Percentiles rank a stretch among this genome's conserved stretches.
These are phyloP conservation scores for Eretmochelys imbricata DNA, from an alignment of 2,113 vertebrate genomes.

Conservation along the genomic window DNA sequence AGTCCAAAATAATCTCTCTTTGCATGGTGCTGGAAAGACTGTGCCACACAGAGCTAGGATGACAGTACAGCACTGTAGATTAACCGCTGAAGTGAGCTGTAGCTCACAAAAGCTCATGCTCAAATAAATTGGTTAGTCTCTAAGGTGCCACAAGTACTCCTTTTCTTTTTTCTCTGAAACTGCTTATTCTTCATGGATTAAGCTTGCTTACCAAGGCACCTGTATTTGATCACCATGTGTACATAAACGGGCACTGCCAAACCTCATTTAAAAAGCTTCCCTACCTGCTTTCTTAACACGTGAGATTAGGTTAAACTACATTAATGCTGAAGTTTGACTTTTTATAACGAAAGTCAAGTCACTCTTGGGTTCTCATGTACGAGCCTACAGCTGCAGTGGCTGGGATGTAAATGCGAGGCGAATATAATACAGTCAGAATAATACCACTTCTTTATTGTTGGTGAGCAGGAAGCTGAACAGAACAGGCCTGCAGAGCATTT, in stretches of 20 bases:
- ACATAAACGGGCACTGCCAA: background rate
- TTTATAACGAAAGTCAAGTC: background rate
- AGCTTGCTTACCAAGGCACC: background rate
- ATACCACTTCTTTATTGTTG: background rate
- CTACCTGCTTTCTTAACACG: background rate
- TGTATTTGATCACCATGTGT: background rate
- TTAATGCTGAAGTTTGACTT: background rate
- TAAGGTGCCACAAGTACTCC: too few species aligned
- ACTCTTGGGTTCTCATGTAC: too few species aligned
- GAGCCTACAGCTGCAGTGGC: too few species aligned
- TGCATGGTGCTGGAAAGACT: background rate
- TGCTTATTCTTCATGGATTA: background rate
- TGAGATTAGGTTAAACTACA: background rate
- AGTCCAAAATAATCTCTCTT: background rate
- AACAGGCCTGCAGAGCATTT: fast-evolving
- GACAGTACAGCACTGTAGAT: background rate
- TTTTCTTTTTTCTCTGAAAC: background rate
- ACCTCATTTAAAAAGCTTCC: background rate
- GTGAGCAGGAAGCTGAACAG: background rate
- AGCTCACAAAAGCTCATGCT: too few species aligned
- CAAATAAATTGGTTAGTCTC: too few species aligned
- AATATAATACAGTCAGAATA: background rate
- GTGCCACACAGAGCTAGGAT: background rate
- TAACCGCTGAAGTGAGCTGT: too few species aligned
- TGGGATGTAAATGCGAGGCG: background rate